Evolutionary conservation across 1,140 invertebrate species (phyloP).

Genomic region (Agrypnia vestita): DNA sequence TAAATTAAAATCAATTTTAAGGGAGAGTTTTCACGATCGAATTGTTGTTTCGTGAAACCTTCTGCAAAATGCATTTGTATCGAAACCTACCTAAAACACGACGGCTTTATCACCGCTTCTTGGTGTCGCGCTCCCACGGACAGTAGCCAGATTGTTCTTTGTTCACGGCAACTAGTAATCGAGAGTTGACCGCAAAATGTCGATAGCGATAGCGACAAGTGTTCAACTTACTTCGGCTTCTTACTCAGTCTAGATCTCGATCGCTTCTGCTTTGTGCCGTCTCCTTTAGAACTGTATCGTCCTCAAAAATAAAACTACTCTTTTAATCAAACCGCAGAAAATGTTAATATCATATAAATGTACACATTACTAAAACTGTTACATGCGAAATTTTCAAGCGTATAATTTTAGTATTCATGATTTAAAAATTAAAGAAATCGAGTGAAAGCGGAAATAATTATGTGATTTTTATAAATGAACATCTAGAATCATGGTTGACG

Average conservation of each 20-base stretch:
- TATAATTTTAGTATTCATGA: not conserved
- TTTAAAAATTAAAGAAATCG: too few relatives aligned
- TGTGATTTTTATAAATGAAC: conserved; percentile 17
- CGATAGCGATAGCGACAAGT: conserved; percentile 16
- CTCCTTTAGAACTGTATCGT: too few relatives aligned
- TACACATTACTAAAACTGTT: too few relatives aligned
- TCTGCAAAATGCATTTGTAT: too few relatives aligned
- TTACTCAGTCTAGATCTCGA: not conserved
- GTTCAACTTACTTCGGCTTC: conserved; percentile 3
- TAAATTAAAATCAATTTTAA: too few relatives aligned
- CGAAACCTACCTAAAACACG: too few relatives aligned
- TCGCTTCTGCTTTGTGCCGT: not conserved
- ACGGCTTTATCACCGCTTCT: not conserved
- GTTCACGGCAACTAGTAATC: conserved; percentile 18
- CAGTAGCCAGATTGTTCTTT: not conserved
- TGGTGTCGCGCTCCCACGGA: conserved; percentile 4
- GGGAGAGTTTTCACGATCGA: too few relatives aligned
- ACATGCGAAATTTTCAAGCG: not conserved
- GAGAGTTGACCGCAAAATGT: conserved; percentile 35
- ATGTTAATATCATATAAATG: too few relatives aligned
- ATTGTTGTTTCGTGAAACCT: too few relatives aligned
- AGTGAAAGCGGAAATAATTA: not conserved
- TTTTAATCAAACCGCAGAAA: too few relatives aligned
- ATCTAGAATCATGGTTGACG: not conserved
- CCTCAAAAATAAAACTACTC: too few relatives aligned